Base-by-base conservation (phyloP, 2,113 vertebrate species). In the Sprattus sprattus region DNA sequence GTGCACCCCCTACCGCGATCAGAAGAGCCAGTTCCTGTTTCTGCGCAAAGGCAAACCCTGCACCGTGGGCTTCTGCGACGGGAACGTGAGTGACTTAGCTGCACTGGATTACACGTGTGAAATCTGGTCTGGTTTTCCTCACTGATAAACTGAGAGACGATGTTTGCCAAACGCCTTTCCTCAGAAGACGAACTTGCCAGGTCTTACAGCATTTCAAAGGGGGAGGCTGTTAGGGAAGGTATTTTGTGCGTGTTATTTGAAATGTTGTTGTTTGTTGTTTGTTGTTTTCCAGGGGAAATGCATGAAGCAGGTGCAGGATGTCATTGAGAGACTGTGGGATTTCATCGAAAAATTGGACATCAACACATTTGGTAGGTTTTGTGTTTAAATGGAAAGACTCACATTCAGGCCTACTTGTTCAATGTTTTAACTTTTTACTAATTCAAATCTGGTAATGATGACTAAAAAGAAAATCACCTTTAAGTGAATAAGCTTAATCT, bases 261-360 rank as follows among this genome's bases (percentile, higher is more conserved):
- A 80, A 83, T n/a, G 18, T 9, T 50, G 11, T 25, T 7, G 28
- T 2, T 64, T 45, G 86, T 32, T 15, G 11, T 25, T 7, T 44
- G 4, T 64, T 45, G 86, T 32, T 15, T 64, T 84, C 4, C 85
- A 99, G 98, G 98, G 98, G 25, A 98, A 97, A 90, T 99, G 98
- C 0, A 98, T 97, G 94, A 99, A 99, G 89, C 97, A 96, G 89
- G 97, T 99, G 0, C 98, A 99, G 93, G 98, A 99, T 60, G 96
- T 98, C 84, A 96, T 99, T 1, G 98, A 99, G 90, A 94, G 98
- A 11, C 95, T 99, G n/a, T 99, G 98, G 98, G 97, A 97, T 88
- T 99, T 99, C 93, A 99, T 99, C 52, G 98, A 99, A 44, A 96
- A 98, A 78, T 93, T 99, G 85, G 97, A 98, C 94, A 99, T 99